Evolutionary conservation across 2,113 vertebrate genomes (phyloP).

Genomic region (Piaya cayana): DNA sequence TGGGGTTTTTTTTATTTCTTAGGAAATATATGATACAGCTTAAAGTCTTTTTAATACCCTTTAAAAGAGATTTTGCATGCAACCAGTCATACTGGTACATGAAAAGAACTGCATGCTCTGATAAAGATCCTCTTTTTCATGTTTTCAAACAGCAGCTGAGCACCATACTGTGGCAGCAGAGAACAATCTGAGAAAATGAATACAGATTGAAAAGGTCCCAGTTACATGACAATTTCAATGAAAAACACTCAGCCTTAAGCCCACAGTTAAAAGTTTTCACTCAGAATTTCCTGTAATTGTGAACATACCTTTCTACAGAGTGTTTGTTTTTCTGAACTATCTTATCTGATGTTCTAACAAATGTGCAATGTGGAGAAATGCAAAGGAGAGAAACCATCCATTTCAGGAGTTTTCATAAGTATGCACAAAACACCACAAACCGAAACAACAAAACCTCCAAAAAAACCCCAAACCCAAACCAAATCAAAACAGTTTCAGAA

Average conservation of each 20-base stretch:
- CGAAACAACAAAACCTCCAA: no score
- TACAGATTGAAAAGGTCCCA: conserved; percentile 46
- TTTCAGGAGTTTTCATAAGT: not conserved
- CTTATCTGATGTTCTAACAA: not conserved
- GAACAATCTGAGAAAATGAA: conserved; percentile 61
- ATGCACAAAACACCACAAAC: not conserved
- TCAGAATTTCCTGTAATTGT: not conserved
- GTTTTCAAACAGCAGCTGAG: conserved; percentile 64
- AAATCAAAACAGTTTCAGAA: not conserved
- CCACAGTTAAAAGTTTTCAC: not conserved
- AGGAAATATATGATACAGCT: not conserved
- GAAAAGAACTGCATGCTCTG: conserved; percentile 12
- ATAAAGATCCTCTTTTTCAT: conserved; percentile 41
- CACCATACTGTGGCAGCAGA: conserved; percentile 69
- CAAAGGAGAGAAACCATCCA: not conserved
- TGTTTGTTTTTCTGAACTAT: not conserved
- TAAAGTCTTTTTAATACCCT: conserved; percentile 16
- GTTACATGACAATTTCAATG: conserved; percentile 45
- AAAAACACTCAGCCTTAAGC: not conserved
- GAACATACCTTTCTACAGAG: not conserved
- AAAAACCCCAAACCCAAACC: no score
- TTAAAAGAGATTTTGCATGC: conserved; percentile 15
- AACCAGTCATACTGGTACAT: conserved; percentile 14
- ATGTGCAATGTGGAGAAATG: not conserved
- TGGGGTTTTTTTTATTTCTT: not conserved